Conservation (phyloP, 2,113 vertebrate species). For the Ardeotis arabs region DNA sequence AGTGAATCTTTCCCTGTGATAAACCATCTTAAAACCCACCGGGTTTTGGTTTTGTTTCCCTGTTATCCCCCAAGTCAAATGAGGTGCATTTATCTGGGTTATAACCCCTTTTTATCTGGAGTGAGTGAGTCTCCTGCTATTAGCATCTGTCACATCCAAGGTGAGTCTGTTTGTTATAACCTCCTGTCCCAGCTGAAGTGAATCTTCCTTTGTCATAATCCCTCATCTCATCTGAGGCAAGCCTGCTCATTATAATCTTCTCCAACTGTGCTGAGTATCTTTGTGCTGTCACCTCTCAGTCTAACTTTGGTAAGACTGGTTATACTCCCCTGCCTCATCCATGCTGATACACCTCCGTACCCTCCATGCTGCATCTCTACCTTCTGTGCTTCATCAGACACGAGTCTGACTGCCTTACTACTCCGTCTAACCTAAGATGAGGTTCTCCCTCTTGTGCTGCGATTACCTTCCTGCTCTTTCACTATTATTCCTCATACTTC, state of each 20-base stretch:
- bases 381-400: background rate
- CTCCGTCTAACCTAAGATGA: background rate
- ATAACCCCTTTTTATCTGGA: slow-evolving; percentile 20
- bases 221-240: slow-evolving; percentile 35
- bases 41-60: background rate
- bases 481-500: background rate
- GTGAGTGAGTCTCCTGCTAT: slow-evolving; percentile 14
- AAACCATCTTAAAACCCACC: slow-evolving; percentile 5
- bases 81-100: slow-evolving; percentile 34
- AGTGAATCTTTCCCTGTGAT: background rate
- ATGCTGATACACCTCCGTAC: background rate
- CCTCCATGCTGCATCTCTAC: background rate
- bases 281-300: slow-evolving; percentile 11
- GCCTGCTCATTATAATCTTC: slow-evolving; percentile 45
- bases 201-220: slow-evolving; percentile 58
- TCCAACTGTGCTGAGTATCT: slow-evolving; percentile 33
- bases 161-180: slow-evolving; percentile 52
- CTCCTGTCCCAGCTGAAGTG: slow-evolving; percentile 49
- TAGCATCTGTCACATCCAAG: slow-evolving; percentile 61
- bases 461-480: background rate
- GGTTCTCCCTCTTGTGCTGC: background rate
- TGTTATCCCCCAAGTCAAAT: slow-evolving; percentile 17
- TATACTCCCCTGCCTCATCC: background rate
- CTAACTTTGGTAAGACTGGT: background rate
- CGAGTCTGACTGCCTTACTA: background rate